Base-by-base conservation (phyloP, 2,888 invertebrate genomes). In the Trisateles emortualis region DNA sequence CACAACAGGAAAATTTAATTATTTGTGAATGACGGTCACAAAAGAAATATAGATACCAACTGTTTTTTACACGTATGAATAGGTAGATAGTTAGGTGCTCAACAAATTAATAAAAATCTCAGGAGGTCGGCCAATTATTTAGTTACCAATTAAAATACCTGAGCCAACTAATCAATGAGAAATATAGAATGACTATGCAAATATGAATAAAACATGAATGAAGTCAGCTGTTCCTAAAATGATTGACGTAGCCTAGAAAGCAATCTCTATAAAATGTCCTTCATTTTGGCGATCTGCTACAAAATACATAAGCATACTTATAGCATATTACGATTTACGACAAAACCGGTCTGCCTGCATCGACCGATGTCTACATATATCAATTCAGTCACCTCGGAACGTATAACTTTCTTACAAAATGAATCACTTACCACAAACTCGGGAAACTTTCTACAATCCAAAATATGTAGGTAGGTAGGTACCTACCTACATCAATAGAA, bases 271-370 rank as follows among this genome's bases (percentile, higher is more conserved):
- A 60, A 66, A 76, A 65, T 76, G 86, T 82, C 84, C 83, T 85
- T 85, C 83, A 64, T 77, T 81, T 84, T 77, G 77, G 81, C 79
- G 74, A 74, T 75, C 74, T 65, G 71, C 68, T 72, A 78, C 68
- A 67, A 67, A 58, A 64, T 57, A 63, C 44, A 64, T 52, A 68
- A 59, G 53, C 48, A 56, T 62, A 67, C 60, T 49, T 57, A 73
- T 64, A 73, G 71, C 70, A 72, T 68, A 67, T 74, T 86, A 84
- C 86, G 83, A 86, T 87, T 90, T 86, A 86, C 85, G 82, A 72
- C 72, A 70, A 81, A 90, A 90, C 91, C 91, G 91, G 91, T 90
- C 87, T 65, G 75, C 60, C 70, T 77, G 81, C 81, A 81, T 75
- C 78, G 77, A 73, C 74, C 79, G 77, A 76, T 78, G 73, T 66